Evolutionary conservation across 2,888 invertebrate species (phyloP).

Genomic region (Chloroclystis v-ata): DNA sequence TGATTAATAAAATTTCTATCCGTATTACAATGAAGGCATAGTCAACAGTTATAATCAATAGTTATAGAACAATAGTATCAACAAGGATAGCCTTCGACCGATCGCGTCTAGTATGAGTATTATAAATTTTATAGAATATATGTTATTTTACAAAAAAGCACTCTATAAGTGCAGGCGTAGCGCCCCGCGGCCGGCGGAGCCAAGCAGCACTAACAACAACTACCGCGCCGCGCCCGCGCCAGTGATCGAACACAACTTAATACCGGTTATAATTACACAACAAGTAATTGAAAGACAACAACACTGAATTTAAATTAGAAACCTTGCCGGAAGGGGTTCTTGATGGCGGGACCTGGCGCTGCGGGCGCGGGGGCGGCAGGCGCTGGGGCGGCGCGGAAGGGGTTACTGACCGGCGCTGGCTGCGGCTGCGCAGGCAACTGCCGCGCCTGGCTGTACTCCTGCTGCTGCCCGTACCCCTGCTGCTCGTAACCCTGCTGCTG

Average conservation of each 20-base stretch:
- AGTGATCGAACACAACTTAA: slow-evolving; percentile 73
- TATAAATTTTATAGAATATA: not conserved
- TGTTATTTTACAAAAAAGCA: not conserved
- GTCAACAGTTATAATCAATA: slow-evolving; percentile 47
- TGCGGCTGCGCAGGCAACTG: slow-evolving; percentile 73
- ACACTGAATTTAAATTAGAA: slow-evolving; percentile 76
- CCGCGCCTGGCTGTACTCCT: slow-evolving; percentile 59
- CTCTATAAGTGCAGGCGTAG: slow-evolving; percentile 1
- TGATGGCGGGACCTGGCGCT: slow-evolving; percentile 68
- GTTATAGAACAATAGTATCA: slow-evolving; percentile 55
- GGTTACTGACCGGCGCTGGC: slow-evolving; percentile 59
- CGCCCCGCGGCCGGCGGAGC: slow-evolving; percentile 3
- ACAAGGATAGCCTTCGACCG: slow-evolving; percentile 45
- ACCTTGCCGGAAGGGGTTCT: slow-evolving; percentile 91
- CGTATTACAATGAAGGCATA: slow-evolving; percentile 46
- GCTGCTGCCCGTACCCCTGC: slow-evolving; percentile 62
- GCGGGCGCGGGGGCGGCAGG: slow-evolving; percentile 41
- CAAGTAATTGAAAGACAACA: slow-evolving; percentile 74
- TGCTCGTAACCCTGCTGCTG: slow-evolving; percentile 62
- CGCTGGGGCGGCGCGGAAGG: slow-evolving; percentile 53
- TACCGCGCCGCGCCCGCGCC: slow-evolving; percentile 56
- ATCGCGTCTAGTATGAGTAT: slow-evolving; percentile 16
- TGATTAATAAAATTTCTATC: slow-evolving; percentile 30
- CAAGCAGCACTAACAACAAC: slow-evolving; percentile 41
- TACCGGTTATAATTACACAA: slow-evolving; percentile 75